phyloP scores from a whole-genome alignment of 2,888 invertebrate species.

The Theodoxus fluviatilis region DNA sequence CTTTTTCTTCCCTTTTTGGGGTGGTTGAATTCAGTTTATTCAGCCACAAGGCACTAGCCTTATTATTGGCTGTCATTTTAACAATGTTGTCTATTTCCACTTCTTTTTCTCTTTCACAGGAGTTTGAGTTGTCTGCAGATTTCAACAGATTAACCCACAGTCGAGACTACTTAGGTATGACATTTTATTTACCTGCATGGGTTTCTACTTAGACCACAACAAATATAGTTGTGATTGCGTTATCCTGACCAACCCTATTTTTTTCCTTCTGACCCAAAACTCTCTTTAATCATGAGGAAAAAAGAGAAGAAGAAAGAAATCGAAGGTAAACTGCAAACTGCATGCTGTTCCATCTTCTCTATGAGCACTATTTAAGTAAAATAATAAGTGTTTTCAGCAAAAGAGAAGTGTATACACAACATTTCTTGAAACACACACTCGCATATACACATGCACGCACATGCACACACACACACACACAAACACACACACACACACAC shows the following conservation, averaged over 20 bases:
- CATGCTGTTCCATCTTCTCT: not conserved
- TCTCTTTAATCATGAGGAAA: not conserved
- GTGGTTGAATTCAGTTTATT: not conserved
- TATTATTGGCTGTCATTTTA: not conserved
- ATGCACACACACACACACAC: no score
- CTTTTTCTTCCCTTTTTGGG: not conserved
- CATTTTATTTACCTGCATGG: slow-evolving; percentile 8
- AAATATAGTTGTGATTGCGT: no score
- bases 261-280: not conserved
- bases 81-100: slow-evolving; percentile 8
- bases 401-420: no score
- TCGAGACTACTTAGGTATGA: slow-evolving; percentile 78
- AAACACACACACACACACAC: no score
- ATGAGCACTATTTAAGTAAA: not conserved
- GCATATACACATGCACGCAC: no score
- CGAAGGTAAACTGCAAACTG: not conserved
- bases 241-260: no score
- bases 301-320: not conserved
- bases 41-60: not conserved
- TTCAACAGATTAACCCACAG: slow-evolving; percentile 89
- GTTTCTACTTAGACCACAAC: not conserved
- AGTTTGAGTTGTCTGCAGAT: slow-evolving; percentile 89
- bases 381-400: not conserved
- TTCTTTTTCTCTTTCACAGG: slow-evolving; percentile 67
- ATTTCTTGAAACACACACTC: no score